Evolutionary conservation across 2,888 invertebrate genomes (phyloP).

Genomic region (Sycophila texana): DNA sequence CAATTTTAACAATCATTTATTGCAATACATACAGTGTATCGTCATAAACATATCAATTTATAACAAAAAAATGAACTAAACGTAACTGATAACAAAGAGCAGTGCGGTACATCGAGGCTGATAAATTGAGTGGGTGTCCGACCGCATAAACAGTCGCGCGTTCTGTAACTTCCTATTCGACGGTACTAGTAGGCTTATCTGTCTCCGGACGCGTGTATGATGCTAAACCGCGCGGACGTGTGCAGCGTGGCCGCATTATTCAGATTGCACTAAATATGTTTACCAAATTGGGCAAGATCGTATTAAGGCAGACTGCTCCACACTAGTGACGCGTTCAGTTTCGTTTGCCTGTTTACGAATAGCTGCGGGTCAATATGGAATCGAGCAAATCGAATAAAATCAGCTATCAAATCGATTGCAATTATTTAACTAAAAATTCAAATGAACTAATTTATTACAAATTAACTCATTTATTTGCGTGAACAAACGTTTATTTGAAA

Average conservation of each 20-base stretch:
- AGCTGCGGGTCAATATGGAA: too few species aligned
- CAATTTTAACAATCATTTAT: too few species aligned
- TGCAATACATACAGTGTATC: too few species aligned
- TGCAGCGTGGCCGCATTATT: conserved; percentile 64
- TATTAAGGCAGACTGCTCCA: conserved; percentile 64
- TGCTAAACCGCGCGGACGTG: conserved; percentile 62
- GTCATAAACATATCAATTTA: too few species aligned
- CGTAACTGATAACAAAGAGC: too few species aligned
- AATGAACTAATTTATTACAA: too few species aligned
- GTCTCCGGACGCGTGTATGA: conserved; percentile 53
- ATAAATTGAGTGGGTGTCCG: conserved; percentile 23
- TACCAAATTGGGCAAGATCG: conserved; percentile 68
- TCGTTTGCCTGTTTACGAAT: neutral
- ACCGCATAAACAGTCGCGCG: conserved; percentile 19
- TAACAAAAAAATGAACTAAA: too few species aligned
- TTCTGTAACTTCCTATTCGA: conserved; percentile 25
- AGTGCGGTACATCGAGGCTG: neutral
- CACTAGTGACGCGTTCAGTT: conserved; percentile 13
- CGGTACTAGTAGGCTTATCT: conserved; percentile 32
- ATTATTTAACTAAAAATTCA: too few species aligned
- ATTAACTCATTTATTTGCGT: too few species aligned
- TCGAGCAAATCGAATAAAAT: too few species aligned
- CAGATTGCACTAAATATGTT: conserved; percentile 70
- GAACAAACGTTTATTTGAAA: too few species aligned
- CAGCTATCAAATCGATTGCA: too few species aligned